Evolutionary conservation across 2,113 vertebrate species (phyloP).

Genomic region (Lepus europaeus): DNA sequence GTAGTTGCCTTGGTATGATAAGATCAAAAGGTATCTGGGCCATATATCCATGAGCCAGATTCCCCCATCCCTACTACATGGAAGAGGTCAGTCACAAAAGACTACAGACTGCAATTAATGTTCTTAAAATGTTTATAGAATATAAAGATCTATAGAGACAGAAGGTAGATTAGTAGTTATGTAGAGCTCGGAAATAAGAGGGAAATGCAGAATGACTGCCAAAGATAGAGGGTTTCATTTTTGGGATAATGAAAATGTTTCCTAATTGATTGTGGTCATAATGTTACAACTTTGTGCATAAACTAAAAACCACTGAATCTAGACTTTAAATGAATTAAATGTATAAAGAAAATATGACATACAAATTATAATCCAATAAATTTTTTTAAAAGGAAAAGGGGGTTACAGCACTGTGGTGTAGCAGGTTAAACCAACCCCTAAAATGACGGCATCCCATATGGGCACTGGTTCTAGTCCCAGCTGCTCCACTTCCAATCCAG

Average conservation of each 20-base stretch:
- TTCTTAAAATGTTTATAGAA: conserved; percentile 30
- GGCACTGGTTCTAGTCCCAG: no score
- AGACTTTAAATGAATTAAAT: neutral
- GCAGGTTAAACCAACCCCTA: no score
- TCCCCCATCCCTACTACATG: neutral
- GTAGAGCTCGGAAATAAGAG: neutral
- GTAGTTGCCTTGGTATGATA: no score
- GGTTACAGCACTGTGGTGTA: no score
- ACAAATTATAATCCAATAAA: neutral
- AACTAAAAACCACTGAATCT: neutral
- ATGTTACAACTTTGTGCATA: neutral
- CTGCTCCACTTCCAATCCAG: no score
- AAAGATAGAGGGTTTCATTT: conserved; percentile 9
- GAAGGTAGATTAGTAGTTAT: neutral
- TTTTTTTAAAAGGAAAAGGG: neutral
- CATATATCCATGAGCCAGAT: no score
- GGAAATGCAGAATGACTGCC: neutral
- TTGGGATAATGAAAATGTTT: neutral
- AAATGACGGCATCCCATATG: no score
- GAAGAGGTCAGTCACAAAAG: conserved; percentile 6
- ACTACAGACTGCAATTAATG: neutral
- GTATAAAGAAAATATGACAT: neutral
- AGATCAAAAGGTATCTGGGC: no score
- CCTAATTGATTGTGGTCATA: neutral
- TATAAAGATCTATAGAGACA: neutral